Evolutionary conservation across 2,888 invertebrate genomes (phyloP), one percentile per base, ranked within the genome.

Genomic region (Drosophila kokeensis): DNA sequence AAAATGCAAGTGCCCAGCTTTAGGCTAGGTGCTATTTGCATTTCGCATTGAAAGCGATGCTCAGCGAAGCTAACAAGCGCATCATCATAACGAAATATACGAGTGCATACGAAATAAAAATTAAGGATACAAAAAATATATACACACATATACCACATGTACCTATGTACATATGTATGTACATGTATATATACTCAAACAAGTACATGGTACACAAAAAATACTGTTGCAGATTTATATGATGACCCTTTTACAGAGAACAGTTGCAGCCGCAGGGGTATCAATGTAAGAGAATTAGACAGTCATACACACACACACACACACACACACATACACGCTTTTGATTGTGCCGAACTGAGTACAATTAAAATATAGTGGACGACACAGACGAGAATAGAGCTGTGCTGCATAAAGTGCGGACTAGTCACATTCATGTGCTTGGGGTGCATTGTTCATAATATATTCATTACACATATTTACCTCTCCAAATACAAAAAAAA

Each of bases 31-130:
- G 80, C 79, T 60, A 83, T 86, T 75, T 89, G 86, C 85, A 78
- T 78, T 63, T 75, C 77, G 74, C 88, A 80, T 82, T 79, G 80
- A 79, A 69, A 79, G 79, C 55, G 62, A 48, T 60, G 62, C 81
- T 68, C 76, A 76, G 75, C 83, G 88, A 78, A 88, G 78, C 83
- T 89, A 85, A 87, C 85, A 89, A 85, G 85, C 85, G 75, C 83
- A 75, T 69, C 81, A 83, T 75, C 75, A 83, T 82, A 82, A 82
- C 82, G 72, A 76, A 77, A 88, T 75, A 77, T 61, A 48, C 40
- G 57, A 45, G 27, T 21, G 27, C 48, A 54, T 64, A 62, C 53
- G 57, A 54, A 52, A 83, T 49, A 69, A 75, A 82, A 81, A 68
- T 79, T 82, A 74, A 82, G 52, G 27, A 50, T 59, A 79, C 53